Percentiles rank a stretch among this genome's conserved stretches.
Conservation (phyloP, 2,113 vertebrate genomes). For the Oplegnathus fasciatus region DNA sequence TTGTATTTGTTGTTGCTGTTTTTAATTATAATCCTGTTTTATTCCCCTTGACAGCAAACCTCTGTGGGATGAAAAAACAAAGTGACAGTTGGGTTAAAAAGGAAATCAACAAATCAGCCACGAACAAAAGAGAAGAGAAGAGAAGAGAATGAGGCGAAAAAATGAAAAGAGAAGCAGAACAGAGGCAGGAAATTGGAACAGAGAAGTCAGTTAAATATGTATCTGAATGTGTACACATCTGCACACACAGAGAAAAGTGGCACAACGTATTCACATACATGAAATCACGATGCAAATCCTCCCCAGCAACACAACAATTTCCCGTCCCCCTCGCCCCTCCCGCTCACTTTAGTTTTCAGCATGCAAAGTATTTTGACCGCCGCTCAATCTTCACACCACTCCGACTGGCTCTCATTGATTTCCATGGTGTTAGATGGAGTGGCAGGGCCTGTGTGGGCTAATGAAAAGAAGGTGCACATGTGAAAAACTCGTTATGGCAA, state of each 20-base stretch:
- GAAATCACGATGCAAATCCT: constrained; percentile 52
- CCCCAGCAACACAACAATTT: constrained; percentile 31
- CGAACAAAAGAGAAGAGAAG: constrained; percentile 6
- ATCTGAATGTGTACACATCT: neutral
- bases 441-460: constrained; percentile 58
- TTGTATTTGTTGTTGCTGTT: neutral
- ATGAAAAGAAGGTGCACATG: constrained; percentile 65
- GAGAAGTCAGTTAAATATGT: constrained; percentile 24
- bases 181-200: constrained; percentile 10
- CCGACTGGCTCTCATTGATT: constrained; percentile 77
- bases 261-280: constrained; percentile 46
- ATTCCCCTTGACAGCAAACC: constrained; percentile 23
- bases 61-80: constrained; percentile 6
- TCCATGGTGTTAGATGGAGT: constrained; percentile 77
- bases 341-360: constrained; percentile 36
- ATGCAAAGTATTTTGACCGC: constrained; percentile 72
- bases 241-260: constrained; percentile 7
- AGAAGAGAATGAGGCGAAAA: neutral
- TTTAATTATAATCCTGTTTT: constrained; percentile 16
- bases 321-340: neutral
- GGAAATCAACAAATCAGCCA: constrained; percentile 28
- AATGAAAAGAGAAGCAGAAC: neutral
- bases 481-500: constrained; percentile 66
- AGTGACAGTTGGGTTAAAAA: constrained; percentile 27
- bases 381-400: constrained; percentile 78